Conservation (phyloP, 2,888 invertebrate genomes). For the Catocala sponsa region DNA sequence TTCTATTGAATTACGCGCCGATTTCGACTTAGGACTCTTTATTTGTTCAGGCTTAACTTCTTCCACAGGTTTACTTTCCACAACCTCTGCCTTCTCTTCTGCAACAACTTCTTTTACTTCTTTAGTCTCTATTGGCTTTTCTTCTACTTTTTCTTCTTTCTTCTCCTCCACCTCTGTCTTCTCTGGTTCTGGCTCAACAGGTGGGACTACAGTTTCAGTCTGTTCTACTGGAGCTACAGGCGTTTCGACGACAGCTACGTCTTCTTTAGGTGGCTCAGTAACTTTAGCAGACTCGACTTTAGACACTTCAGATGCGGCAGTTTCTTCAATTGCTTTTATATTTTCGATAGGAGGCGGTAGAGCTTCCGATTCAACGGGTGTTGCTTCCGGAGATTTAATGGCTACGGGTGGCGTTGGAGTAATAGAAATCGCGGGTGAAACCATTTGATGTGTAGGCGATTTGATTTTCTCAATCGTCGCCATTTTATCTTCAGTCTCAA, state of each 20-base stretch:
- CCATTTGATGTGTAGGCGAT: slow-evolving; percentile 65
- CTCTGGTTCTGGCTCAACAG: slow-evolving; percentile 17
- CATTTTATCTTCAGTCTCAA: slow-evolving; percentile 71
- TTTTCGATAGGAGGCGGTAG: slow-evolving; percentile 71
- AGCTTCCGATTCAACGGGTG: slow-evolving; percentile 70
- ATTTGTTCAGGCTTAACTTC: slow-evolving; percentile 49
- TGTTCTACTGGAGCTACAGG: slow-evolving; percentile 11
- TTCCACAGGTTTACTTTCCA: slow-evolving; percentile 44
- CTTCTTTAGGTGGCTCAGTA: slow-evolving; percentile 39
- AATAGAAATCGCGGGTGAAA: slow-evolving; percentile 64
- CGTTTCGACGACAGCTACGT: slow-evolving; percentile 31
- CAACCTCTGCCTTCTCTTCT: slow-evolving; percentile 50
- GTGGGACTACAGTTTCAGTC: slow-evolving; percentile 8
- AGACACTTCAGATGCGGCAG: slow-evolving; percentile 62
- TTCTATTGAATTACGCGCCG: slow-evolving; percentile 48
- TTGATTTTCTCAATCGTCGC: slow-evolving; percentile 74
- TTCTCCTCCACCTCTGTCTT: slow-evolving; percentile 10
- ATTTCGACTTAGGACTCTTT: slow-evolving; percentile 46
- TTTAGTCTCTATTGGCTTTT: slow-evolving; percentile 30
- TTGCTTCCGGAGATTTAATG: slow-evolving; percentile 65
- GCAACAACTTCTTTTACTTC: slow-evolving; percentile 23
- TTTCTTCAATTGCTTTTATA: slow-evolving; percentile 66
- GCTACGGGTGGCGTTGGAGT: slow-evolving; percentile 61
- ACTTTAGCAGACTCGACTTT: slow-evolving; percentile 42
- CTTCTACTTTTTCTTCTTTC: slow-evolving; percentile 8